Base-by-base conservation (phyloP, 2,797 vertebrate genomes). In the Zenarchopterus dispar region DNA sequence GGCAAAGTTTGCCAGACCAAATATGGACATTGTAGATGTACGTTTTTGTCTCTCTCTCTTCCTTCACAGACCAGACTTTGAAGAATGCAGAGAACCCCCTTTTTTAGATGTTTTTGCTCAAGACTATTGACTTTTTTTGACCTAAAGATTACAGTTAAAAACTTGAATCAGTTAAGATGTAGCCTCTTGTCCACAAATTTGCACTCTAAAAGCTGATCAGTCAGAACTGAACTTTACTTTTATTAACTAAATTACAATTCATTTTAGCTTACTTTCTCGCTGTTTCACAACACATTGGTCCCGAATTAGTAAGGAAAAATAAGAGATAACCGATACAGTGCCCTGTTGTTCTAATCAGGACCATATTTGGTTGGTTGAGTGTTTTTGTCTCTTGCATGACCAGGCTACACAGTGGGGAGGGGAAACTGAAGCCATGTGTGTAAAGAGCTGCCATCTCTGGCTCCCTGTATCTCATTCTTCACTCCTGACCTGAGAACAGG, bases 21-120 rank as follows among this genome's bases (percentile, higher is more conserved):
- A 93, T 92, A 94, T 91, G 91, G 93, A 83, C 77, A 91, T 87
- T 81, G 73, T 85, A 75, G 72, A 85, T 79, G 79, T 61, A 67
- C 55, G 58, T 83, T 78, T 77, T 77, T 73, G 70, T 48, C 6
- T 24, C 42, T 1, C 51, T 67, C 53, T 68, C 50, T 54, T 62
- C 50, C 74, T 76, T 80, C 78, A 68, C 72, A 75, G 62, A 67
- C 64, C 73, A 85, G 80, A 86, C 75, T 45, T 69, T 75, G 21
- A 84, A 86, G 74, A 83, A 82, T 88, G 72, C 63, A 71, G 66
- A 55, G 56, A 73, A 66, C 75, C 76, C 53, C 73, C 75, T 21
- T 5, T 7, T 36, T 1, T 36, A 13, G 9, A 13, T 36, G 33
- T 36, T 10, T 36, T 10, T 36, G 33, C 13, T 10, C 11, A 2